Evolutionary conservation across 2,797 vertebrate genomes (phyloP).

Genomic region (Malacoraja senta): DNA sequence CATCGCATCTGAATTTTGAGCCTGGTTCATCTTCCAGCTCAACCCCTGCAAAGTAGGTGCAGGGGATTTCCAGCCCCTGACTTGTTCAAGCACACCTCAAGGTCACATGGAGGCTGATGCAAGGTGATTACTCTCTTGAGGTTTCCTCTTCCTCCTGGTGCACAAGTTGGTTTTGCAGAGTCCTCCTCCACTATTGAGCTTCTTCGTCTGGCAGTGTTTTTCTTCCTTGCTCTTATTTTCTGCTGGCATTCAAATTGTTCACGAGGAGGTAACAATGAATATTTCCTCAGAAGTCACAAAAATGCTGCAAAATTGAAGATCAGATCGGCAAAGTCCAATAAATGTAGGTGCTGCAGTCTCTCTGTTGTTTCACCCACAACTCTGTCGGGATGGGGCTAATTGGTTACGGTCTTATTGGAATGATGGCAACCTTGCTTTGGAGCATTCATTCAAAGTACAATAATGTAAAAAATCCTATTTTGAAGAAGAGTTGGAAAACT

Average conservation of each 20-base stretch:
- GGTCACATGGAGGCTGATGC: neutral
- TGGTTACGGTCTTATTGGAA: neutral
- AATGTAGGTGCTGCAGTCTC: neutral
- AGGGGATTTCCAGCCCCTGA: neutral
- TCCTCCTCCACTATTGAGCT: neutral
- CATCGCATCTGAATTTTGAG: too few species aligned
- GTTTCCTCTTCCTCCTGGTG: neutral
- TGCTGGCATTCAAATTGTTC: neutral
- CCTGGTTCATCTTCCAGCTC: neutral
- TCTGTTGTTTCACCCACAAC: too few species aligned
- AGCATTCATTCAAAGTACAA: neutral
- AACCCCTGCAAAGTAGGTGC: neutral
- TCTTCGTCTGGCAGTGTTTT: neutral
- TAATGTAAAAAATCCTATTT: neutral
- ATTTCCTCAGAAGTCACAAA: neutral
- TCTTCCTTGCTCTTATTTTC: neutral
- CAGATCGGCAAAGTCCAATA: neutral
- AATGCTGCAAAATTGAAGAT: neutral
- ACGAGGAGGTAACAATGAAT: neutral
- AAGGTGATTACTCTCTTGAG: neutral
- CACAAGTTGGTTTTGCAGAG: neutral
- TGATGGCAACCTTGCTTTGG: too few species aligned
- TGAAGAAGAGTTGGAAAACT: neutral
- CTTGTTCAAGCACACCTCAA: neutral
- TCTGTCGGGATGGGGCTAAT: neutral